These are phyloP conservation scores for Melanophora roralis DNA, from an alignment of 2,888 invertebrate genomes.

Conservation along the genomic window DNA sequence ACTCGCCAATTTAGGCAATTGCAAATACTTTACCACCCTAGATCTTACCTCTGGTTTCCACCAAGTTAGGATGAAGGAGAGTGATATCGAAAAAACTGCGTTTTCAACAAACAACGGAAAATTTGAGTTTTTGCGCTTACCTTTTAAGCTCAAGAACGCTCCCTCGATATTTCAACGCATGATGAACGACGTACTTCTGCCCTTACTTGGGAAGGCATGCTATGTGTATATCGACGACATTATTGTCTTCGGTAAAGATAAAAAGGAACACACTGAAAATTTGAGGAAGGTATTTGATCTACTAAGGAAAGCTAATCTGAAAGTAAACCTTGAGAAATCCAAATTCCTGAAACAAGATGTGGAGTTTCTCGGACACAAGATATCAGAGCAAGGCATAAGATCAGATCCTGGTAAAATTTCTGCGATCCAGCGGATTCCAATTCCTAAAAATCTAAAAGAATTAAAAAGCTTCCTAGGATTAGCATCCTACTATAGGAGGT, in stretches of 20 bases:
- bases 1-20: background rate
- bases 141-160: background rate
- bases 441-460: too few relatives aligned
- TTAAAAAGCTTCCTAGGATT: too few relatives aligned
- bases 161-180: slow-evolving; percentile 3
- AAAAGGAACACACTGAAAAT: background rate
- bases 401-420: too few relatives aligned
- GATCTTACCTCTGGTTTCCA: slow-evolving; percentile 12
- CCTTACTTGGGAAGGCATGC: background rate
- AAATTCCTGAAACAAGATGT: slow-evolving; percentile 21
- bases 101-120: background rate
- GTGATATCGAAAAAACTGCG: background rate
- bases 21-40: background rate
- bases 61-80: background rate
- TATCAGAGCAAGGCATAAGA: background rate
- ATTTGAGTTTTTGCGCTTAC: background rate
- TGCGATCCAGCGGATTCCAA: too few relatives aligned
- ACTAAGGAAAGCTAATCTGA: slow-evolving; percentile 32
- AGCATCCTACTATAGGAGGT: too few relatives aligned
- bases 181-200: background rate
- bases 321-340: slow-evolving; percentile 25
- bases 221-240: slow-evolving; percentile 13
- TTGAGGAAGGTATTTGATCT: slow-evolving; percentile 10
- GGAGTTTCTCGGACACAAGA: slow-evolving; percentile 30
- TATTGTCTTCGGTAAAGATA: slow-evolving; percentile 5